Evolutionary conservation across 2,113 vertebrate species (phyloP).

Genomic region (Brachypteracias leptosomus): DNA sequence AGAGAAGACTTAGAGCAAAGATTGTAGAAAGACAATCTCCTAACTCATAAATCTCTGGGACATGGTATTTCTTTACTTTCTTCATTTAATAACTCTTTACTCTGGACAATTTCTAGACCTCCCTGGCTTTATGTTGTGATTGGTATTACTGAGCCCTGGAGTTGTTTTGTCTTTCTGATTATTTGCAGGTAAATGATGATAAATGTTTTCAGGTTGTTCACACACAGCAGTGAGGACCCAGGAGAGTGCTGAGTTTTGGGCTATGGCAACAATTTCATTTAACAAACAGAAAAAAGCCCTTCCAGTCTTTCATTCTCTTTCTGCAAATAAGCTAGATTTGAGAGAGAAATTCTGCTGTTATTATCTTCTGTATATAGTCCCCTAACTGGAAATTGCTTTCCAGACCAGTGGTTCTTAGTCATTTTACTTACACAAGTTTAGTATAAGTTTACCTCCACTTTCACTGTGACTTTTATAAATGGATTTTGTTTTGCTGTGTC

Average conservation of each 20-base stretch:
- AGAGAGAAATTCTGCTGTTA: not conserved
- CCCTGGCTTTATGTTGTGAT: not conserved
- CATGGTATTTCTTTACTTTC: not conserved
- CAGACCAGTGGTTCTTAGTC: not conserved
- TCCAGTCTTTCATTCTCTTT: not conserved
- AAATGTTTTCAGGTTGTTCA: not conserved
- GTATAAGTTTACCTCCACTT: constrained; percentile 18
- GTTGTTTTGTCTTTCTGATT: not conserved
- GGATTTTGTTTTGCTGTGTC: constrained; percentile 39
- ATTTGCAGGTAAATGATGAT: not conserved
- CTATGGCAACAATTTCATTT: not conserved
- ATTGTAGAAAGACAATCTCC: not conserved
- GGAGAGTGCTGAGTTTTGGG: not conserved
- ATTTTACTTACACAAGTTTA: not conserved
- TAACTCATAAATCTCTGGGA: not conserved
- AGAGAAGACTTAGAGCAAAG: not conserved
- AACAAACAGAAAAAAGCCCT: not conserved
- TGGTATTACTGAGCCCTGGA: not conserved
- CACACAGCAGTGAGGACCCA: not conserved
- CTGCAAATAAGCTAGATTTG: not conserved
- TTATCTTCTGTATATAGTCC: not conserved
- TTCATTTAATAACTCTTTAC: not conserved
- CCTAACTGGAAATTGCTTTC: constrained; percentile 12
- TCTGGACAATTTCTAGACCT: not conserved
- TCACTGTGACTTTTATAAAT: constrained; percentile 56